phyloP scores from a whole-genome alignment of 2,113 vertebrate species.

The Pardalotus punctatus region DNA sequence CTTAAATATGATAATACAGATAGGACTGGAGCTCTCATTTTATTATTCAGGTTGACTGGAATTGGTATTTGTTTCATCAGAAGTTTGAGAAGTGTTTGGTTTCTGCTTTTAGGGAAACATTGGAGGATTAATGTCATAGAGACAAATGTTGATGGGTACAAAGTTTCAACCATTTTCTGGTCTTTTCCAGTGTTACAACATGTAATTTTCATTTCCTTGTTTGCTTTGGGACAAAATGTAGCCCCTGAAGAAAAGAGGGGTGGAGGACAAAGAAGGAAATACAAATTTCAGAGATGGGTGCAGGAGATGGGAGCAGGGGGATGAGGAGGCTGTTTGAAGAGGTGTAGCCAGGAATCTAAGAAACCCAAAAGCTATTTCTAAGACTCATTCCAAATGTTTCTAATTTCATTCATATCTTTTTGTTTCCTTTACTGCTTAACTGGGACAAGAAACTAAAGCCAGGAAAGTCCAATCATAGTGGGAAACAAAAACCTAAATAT shows the following conservation, averaged over 20 bases:
- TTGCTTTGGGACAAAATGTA: constrained; percentile 23
- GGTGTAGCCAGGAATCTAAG: constrained; percentile 34
- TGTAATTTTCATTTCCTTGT: constrained; percentile 38
- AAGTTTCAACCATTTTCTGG: constrained; percentile 26
- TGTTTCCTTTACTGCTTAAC: constrained; percentile 74
- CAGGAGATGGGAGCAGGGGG: neutral
- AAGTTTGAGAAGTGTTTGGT: constrained; percentile 64
- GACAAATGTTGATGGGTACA: constrained; percentile 23
- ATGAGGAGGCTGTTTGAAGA: constrained; percentile 4
- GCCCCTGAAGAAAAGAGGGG: neutral
- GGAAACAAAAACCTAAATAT: constrained; percentile 73
- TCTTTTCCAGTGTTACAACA: neutral
- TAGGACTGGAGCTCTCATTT: constrained; percentile 62
- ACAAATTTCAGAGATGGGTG: neutral
- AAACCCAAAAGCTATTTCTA: constrained; percentile 64
- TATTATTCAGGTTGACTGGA: constrained; percentile 66
- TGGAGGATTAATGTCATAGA: constrained; percentile 30
- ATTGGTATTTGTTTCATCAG: constrained; percentile 56
- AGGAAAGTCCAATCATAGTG: constrained; percentile 72
- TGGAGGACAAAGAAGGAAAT: neutral
- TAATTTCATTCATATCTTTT: constrained; percentile 76
- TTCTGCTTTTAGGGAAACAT: constrained; percentile 60
- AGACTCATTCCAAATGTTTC: constrained; percentile 61
- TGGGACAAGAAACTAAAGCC: constrained; percentile 68
- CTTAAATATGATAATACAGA: constrained; percentile 67